Percentiles rank a stretch among this genome's conserved stretches.
phyloP scores from a whole-genome alignment of 2,113 vertebrate species.

The Sarotherodon lohbergeri region DNA sequence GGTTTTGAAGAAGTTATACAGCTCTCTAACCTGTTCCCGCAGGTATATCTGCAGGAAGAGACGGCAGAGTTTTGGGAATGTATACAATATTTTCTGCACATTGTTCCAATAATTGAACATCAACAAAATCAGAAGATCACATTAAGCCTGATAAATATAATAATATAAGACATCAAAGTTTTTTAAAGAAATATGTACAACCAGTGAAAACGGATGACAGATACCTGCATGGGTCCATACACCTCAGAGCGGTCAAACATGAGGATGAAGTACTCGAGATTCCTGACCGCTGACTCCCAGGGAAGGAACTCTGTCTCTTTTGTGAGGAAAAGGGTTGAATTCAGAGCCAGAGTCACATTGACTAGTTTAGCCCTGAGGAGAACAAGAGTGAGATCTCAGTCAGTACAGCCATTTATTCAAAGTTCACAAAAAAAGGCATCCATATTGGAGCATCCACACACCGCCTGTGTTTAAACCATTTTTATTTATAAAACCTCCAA shows the following conservation, averaged over 20 bases:
- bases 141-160: not conserved
- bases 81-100: not conserved
- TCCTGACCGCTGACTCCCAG: conserved; percentile 77
- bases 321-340: conserved; percentile 77
- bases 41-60: conserved; percentile 76
- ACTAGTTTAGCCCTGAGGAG: conserved; percentile 71
- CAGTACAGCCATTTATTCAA: not conserved
- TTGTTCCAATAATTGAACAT: not conserved
- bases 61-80: not conserved
- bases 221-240: conserved; percentile 83
- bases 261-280: conserved; percentile 77
- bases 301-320: conserved; percentile 75
- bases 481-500: not conserved
- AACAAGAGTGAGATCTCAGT: not conserved
- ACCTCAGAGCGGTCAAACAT: conserved; percentile 92
- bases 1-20: conserved; percentile 61
- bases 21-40: conserved; percentile 61
- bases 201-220: not conserved
- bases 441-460: not conserved
- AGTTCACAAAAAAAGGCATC: not conserved
- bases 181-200: fast-evolving
- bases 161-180: not conserved
- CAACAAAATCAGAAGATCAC: not conserved
- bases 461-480: not conserved
- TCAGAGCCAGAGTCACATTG: conserved; percentile 73